A percentile compares a stretch with the other conserved stretches of the same genome.
These are phyloP conservation scores for Albula glossodonta DNA, from an alignment of 2,113 vertebrate species.

Conservation along the genomic window DNA sequence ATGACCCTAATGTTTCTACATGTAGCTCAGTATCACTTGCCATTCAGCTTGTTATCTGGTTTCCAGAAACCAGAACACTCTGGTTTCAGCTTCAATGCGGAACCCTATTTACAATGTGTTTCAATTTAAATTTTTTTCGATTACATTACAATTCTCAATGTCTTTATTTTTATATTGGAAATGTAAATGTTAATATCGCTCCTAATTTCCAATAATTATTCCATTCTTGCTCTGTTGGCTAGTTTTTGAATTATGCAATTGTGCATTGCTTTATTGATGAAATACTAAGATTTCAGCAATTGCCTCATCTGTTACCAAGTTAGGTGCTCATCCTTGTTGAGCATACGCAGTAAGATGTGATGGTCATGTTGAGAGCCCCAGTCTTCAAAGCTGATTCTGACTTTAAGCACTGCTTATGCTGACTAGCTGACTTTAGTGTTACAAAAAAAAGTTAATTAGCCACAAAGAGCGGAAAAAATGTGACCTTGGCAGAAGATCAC, in stretches of 20 bases:
- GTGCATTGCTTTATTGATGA: neutral
- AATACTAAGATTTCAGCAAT: neutral
- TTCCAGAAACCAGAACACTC: neutral
- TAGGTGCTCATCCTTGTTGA: neutral
- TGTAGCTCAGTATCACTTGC: neutral
- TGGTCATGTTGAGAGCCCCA: neutral
- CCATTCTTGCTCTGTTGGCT: neutral
- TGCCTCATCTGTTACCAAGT: neutral
- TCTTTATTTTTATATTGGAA: neutral
- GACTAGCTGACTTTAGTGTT: constrained; percentile 74
- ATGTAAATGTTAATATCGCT: neutral
- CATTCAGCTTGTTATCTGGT: neutral
- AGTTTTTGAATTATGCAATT: neutral
- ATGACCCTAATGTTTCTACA: neutral
- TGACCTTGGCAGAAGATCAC: constrained; percentile 77
- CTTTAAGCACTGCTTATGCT: constrained; percentile 55
- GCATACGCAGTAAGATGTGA: neutral
- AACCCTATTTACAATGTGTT: neutral
- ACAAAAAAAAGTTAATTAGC: constrained; percentile 78
- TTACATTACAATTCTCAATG: neutral
- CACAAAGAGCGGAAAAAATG: constrained; percentile 72
- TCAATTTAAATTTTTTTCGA: neutral
- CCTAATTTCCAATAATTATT: neutral
- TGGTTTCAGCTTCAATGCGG: neutral
- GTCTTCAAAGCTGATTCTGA: neutral